Conservation (phyloP, 2,113 vertebrate genomes). For the Atlantisia rogersi region DNA sequence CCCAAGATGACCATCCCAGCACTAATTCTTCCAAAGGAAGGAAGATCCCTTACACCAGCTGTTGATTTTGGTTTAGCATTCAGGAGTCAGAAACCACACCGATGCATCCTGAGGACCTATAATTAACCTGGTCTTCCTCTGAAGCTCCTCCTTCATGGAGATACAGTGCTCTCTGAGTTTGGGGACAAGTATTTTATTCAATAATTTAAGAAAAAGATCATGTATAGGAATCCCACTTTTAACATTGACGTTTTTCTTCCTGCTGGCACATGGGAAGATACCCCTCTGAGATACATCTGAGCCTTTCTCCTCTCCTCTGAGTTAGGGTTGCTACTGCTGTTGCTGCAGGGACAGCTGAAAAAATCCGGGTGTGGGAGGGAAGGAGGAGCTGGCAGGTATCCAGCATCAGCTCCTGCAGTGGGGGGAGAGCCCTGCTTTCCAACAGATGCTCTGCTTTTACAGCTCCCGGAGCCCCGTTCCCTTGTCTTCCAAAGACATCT, state of each 20-base stretch:
- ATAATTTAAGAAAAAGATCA: neutral
- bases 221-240: neutral
- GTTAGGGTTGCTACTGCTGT: neutral
- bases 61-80: neutral
- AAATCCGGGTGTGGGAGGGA: neutral
- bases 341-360: slow-evolving; percentile 36
- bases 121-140: neutral
- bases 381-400: slow-evolving; percentile 45
- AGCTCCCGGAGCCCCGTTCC: neutral
- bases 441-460: slow-evolving; percentile 33
- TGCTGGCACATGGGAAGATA: neutral
- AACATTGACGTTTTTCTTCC: neutral
- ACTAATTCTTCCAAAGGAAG: neutral
- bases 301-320: neutral
- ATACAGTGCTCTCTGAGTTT: neutral
- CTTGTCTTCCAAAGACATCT: slow-evolving; percentile 37
- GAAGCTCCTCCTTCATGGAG: neutral
- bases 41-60: neutral
- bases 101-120: neutral
- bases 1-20: neutral
- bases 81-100: neutral
- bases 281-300: neutral
- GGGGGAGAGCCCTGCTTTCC: slow-evolving; percentile 10
- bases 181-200: neutral
- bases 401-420: slow-evolving; percentile 22